A percentile compares a stretch with the other conserved stretches of the same genome.
Evolutionary conservation across 1,140 invertebrate genomes (phyloP).

Genomic region (Platorchestia sp.): DNA sequence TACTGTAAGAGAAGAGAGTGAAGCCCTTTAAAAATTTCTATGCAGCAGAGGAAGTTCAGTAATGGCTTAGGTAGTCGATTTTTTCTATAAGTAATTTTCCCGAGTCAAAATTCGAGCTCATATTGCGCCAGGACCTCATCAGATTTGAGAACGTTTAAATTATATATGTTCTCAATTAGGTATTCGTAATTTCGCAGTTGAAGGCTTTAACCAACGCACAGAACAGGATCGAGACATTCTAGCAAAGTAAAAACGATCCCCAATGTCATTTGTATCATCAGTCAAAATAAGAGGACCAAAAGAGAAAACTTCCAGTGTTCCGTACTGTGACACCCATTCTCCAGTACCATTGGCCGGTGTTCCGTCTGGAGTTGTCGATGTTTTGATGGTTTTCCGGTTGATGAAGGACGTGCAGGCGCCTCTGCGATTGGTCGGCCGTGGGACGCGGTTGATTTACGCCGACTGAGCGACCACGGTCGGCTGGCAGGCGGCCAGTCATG

Average conservation of each 20-base stretch:
- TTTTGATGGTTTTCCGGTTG: constrained; percentile 7
- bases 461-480: background rate
- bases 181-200: background rate
- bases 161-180: background rate
- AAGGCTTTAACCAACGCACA: background rate
- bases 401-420: background rate
- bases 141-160: background rate
- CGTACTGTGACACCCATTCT: background rate
- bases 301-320: background rate
- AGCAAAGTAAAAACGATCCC: background rate
- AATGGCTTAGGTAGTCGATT: background rate
- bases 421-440: background rate
- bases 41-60: background rate
- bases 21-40: background rate
- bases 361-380: background rate
- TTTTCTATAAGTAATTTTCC: background rate
- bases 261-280: background rate
- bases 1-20: background rate
- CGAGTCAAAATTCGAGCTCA: background rate
- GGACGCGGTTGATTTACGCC: background rate
- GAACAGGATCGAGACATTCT: background rate
- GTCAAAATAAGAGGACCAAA: background rate
- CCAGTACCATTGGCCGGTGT: background rate
- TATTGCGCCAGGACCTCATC: background rate
- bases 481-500: background rate